Evolutionary conservation across 2,113 vertebrate species (phyloP).

Genomic region (Budorcas taxicolor): DNA sequence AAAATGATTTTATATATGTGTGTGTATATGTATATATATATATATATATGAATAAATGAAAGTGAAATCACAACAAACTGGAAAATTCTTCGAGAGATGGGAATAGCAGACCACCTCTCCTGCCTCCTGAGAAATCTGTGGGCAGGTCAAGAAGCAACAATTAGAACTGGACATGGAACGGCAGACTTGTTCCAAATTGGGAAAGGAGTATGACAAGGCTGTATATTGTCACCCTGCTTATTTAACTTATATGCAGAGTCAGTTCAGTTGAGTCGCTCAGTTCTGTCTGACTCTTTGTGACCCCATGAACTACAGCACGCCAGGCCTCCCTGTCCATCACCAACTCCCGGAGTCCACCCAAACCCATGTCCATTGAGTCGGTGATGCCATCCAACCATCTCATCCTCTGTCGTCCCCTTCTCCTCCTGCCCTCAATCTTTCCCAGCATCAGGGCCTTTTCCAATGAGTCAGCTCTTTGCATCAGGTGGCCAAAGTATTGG

Average conservation of each 20-base stretch:
- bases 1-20: not conserved
- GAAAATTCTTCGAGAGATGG: not conserved
- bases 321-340: no score
- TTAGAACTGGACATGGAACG: not conserved
- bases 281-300: no score
- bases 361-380: no score
- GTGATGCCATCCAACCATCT: no score
- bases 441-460: no score
- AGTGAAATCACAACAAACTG: not conserved
- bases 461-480: no score
- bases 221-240: not conserved
- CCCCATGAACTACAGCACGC: no score
- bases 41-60: not conserved
- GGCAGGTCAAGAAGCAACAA: not conserved
- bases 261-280: no score
- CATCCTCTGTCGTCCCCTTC: no score
- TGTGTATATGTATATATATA: not conserved
- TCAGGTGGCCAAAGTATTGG: no score
- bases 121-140: not conserved
- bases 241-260: not conserved
- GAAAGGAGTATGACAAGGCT: not conserved
- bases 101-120: not conserved
- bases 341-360: no score
- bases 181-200: not conserved
- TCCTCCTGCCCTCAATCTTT: no score